Conservation (phyloP, 2,113 vertebrate genomes). For the Misgurnus anguillicaudatus region DNA sequence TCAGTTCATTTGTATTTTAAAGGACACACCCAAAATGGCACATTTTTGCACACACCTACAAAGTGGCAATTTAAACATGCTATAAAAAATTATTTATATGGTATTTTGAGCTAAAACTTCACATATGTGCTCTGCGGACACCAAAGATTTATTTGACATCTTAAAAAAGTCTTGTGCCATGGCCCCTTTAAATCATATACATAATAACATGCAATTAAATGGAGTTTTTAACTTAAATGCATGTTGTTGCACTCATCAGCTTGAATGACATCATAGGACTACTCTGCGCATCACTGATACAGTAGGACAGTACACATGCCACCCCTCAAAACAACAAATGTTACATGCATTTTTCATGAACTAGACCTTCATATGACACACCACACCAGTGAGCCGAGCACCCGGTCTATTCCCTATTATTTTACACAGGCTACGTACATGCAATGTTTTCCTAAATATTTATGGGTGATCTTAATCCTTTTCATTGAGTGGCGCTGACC, state of each 20-base stretch:
- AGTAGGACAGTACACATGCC: neutral
- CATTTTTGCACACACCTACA: too few species aligned
- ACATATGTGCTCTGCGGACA: too few species aligned
- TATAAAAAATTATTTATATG: too few species aligned
- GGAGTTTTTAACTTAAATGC: too few species aligned
- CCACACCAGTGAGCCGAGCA: conserved; percentile 17
- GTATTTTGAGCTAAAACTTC: too few species aligned
- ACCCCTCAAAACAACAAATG: conserved; percentile 1
- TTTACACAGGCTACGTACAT: conserved; percentile 2
- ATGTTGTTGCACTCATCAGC: neutral
- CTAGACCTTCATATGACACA: conserved; percentile 27
- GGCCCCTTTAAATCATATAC: too few species aligned
- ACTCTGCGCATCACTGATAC: neutral
- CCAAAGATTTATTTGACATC: too few species aligned
- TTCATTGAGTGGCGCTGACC: conserved; percentile 54
- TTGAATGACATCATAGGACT: conserved; percentile 8
- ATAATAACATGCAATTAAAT: too few species aligned
- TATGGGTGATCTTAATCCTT: conserved; percentile 50
- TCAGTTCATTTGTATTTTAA: too few species aligned
- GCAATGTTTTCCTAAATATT: conserved; percentile 41
- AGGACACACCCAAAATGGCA: too few species aligned
- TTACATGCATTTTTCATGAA: conserved; percentile 29
- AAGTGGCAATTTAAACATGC: too few species aligned
- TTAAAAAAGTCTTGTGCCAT: too few species aligned
- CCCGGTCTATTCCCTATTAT: neutral